These are phyloP conservation scores for Odontomachus brunneus DNA, from an alignment of 1,140 invertebrate species.

Conservation along the genomic window DNA sequence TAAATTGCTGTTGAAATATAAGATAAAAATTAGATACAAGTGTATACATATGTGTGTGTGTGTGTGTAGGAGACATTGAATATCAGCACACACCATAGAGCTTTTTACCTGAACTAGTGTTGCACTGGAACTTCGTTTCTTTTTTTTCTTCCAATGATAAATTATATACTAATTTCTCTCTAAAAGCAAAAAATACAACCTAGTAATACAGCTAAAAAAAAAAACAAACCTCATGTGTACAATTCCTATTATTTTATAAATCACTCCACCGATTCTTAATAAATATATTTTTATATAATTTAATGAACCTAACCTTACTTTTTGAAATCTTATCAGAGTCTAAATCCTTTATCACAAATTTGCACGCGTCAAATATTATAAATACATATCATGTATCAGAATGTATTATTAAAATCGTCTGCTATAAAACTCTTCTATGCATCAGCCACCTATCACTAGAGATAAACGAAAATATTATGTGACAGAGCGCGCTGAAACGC, in stretches of 20 bases:
- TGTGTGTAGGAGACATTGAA: neutral
- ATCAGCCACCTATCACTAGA: neutral
- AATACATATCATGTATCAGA: neutral
- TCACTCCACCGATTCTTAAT: neutral
- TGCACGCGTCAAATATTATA: constrained; percentile 11
- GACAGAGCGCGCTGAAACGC: too few relatives aligned
- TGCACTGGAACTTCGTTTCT: too few relatives aligned
- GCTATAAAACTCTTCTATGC: constrained; percentile 34
- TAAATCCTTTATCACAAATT: constrained; percentile 48
- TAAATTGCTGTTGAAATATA: constrained; percentile 30
- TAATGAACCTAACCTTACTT: neutral
- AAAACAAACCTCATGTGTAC: too few relatives aligned
- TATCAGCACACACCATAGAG: neutral
- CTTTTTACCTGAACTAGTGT: too few relatives aligned
- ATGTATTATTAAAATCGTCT: constrained; percentile 15
- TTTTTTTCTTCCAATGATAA: too few relatives aligned
- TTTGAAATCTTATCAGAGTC: neutral
- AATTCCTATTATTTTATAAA: neutral
- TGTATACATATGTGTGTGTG: neutral
- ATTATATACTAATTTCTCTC: too few relatives aligned
- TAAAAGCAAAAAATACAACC: too few relatives aligned
- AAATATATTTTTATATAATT: constrained; percentile 35
- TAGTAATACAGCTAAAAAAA: too few relatives aligned
- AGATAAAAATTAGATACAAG: constrained; percentile 8
- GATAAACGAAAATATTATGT: neutral